Percentiles rank a stretch among this genome's conserved stretches.
These are phyloP conservation scores for Coranthus polyacanthus DNA, from an alignment of 2,797 vertebrate genomes.

Conservation along the genomic window DNA sequence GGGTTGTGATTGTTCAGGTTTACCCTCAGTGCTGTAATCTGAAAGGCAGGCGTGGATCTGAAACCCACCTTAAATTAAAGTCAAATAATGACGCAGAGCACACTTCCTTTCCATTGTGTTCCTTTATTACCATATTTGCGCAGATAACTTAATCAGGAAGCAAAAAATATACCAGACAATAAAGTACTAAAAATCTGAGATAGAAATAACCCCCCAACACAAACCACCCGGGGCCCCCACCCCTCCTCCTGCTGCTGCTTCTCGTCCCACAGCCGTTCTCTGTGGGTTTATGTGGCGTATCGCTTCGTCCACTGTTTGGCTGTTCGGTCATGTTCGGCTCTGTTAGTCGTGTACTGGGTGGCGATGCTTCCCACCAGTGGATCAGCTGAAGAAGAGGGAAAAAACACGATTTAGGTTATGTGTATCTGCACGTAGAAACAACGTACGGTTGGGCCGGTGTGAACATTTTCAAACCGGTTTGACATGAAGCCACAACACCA, in stretches of 20 bases:
- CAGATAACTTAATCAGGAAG: constrained; percentile 85
- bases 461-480: too few relatives aligned
- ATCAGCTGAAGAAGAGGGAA: constrained; percentile 85
- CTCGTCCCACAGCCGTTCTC: constrained; percentile 22
- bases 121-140: constrained; percentile 81
- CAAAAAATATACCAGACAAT: constrained; percentile 85
- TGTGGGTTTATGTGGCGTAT: constrained; percentile 90
- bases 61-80: background rate
- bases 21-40: too few relatives aligned
- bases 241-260: constrained; percentile 10
- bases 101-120: constrained; percentile 71
- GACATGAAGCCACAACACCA: too few relatives aligned
- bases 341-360: constrained; percentile 97
- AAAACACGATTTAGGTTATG: constrained; percentile 21
- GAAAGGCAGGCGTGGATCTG: background rate
- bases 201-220: constrained; percentile 78
- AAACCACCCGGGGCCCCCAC: constrained; percentile 53
- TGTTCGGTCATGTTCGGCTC: constrained; percentile 96
- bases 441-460: too few relatives aligned
- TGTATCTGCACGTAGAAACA: too few relatives aligned
- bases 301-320: constrained; percentile 98
- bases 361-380: constrained; percentile 97
- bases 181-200: constrained; percentile 85
- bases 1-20: background rate
- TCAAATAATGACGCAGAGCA: constrained; percentile 1